Evolutionary conservation across 2,888 invertebrate genomes (phyloP).

Genomic region (Lithophane semibrunnea): DNA sequence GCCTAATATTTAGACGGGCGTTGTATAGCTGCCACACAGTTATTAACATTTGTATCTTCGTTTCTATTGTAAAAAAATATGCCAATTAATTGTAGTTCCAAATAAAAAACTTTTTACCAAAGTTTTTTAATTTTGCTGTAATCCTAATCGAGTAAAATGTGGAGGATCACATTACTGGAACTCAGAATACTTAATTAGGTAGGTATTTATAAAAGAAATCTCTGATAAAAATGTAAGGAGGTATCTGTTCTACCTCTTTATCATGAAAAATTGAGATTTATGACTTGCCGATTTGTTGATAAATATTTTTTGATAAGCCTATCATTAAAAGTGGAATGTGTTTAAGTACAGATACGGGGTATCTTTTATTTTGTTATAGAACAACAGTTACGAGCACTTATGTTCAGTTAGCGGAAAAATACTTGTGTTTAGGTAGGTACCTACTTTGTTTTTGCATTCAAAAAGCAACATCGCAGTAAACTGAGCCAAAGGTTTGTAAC

Average conservation of each 20-base stretch:
- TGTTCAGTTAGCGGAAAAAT: constrained; percentile 2
- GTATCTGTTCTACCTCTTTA: constrained; percentile 15
- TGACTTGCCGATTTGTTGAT: constrained; percentile 19
- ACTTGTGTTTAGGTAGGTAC: too few relatives aligned
- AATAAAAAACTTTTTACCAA: too few relatives aligned
- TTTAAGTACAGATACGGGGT: constrained; percentile 16
- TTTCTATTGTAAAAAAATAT: not conserved
- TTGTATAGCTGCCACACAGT: not conserved
- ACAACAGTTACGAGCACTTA: not conserved
- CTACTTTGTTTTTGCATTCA: not conserved
- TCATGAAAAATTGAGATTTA: constrained; percentile 18
- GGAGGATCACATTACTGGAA: too few relatives aligned
- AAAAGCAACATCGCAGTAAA: constrained; percentile 6
- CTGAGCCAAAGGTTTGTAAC: constrained; percentile 75
- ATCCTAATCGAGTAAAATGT: not conserved
- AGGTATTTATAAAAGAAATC: not conserved
- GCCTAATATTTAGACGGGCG: not conserved
- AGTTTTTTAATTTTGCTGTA: too few relatives aligned
- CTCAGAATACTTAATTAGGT: not conserved
- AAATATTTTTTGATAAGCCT: constrained; percentile 37
- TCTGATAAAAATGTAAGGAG: not conserved
- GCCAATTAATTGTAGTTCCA: too few relatives aligned
- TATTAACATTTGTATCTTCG: not conserved
- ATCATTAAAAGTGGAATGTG: constrained; percentile 21
- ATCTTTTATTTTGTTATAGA: constrained; percentile 42